Conservation (phyloP, 2,113 vertebrate genomes). For the Anas platyrhynchos region DNA sequence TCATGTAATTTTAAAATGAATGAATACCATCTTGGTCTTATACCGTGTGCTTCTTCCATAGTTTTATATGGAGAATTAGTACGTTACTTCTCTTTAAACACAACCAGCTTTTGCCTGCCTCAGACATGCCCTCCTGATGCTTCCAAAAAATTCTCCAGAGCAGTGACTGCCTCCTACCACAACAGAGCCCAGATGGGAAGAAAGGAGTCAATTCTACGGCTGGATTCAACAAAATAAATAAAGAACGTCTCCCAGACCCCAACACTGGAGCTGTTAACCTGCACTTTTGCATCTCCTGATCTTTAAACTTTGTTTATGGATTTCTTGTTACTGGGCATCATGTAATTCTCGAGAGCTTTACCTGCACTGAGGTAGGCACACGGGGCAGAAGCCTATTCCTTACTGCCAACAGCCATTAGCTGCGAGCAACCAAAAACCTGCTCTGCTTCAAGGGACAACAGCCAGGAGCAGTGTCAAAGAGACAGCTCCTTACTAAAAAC, state of each 20-base stretch:
- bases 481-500: not conserved
- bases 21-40: not conserved
- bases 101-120: not conserved
- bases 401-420: not conserved
- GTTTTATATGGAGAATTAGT: not conserved
- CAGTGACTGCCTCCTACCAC: not conserved
- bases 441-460: not conserved
- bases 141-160: not conserved
- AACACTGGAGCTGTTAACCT: rapidly evolving
- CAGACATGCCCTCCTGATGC: not conserved
- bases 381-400: not conserved
- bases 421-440: not conserved
- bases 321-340: not conserved
- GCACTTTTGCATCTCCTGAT: not conserved
- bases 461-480: not conserved
- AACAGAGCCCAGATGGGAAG: not conserved
- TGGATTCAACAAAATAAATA: not conserved
- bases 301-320: not conserved
- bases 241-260: not conserved
- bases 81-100: not conserved
- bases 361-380: not conserved
- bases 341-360: not conserved
- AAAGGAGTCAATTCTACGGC: not conserved
- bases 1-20: not conserved
- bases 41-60: not conserved